phyloP scores from a whole-genome alignment of 2,888 invertebrate genomes.

The Tetanocera ferruginea region DNA sequence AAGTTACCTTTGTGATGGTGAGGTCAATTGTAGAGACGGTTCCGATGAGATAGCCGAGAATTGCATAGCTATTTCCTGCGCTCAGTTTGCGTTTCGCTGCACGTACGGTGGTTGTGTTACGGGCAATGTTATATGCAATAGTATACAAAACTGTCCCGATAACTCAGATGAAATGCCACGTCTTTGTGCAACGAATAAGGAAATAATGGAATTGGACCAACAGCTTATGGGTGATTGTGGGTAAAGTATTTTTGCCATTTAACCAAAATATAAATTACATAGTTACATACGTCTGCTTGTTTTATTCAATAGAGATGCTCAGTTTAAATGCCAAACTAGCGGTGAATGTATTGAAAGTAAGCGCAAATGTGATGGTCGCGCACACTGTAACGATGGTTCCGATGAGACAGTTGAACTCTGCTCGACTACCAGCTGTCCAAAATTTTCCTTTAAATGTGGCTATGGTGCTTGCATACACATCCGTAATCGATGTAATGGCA shows the following conservation, averaged over 20 bases:
- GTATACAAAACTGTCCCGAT: constrained; percentile 54
- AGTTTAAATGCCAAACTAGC: constrained; percentile 45
- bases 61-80: constrained; percentile 48
- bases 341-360: constrained; percentile 52
- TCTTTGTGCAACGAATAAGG: constrained; percentile 47
- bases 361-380: constrained; percentile 67
- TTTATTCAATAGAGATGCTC: not conserved
- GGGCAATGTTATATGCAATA: constrained; percentile 51
- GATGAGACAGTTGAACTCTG: constrained; percentile 56
- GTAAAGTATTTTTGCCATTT: not conserved
- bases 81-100: constrained; percentile 57
- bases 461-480: constrained; percentile 56
- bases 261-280: not conserved
- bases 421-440: constrained; percentile 45
- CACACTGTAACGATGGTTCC: constrained; percentile 53
- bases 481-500: constrained; percentile 47
- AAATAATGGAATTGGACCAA: not conserved
- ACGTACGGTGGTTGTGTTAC: constrained; percentile 59
- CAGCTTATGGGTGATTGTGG: constrained; percentile 18
- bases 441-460: constrained; percentile 53
- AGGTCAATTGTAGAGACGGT: constrained; percentile 47
- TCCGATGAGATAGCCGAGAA: constrained; percentile 50
- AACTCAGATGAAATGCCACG: constrained; percentile 56
- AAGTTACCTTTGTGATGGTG: constrained; percentile 50
- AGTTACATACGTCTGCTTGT: not conserved